Conservation (phyloP, 2,797 vertebrate species). For the Pygocentrus nattereri region DNA sequence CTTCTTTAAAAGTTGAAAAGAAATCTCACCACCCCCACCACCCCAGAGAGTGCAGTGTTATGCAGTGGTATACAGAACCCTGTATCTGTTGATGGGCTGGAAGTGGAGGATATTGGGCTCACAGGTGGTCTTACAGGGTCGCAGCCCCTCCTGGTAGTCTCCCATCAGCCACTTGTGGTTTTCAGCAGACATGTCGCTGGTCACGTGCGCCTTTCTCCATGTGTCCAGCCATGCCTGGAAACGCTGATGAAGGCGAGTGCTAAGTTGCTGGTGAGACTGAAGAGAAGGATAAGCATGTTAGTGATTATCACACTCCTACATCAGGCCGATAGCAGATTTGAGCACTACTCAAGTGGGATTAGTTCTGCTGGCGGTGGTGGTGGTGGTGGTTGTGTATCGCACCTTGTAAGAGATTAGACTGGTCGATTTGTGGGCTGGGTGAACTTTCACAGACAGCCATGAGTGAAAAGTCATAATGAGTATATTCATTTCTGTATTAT, state of each 20-base stretch:
- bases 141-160: slow-evolving; percentile 86
- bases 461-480: too few relatives aligned
- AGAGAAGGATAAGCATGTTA: slow-evolving; percentile 27
- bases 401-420: background rate
- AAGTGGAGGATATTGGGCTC: slow-evolving; percentile 91
- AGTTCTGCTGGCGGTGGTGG: too few relatives aligned
- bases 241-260: slow-evolving; percentile 91
- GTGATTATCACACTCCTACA: background rate
- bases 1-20: slow-evolving; percentile 40
- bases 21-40: background rate
- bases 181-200: slow-evolving; percentile 87
- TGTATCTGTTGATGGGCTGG: slow-evolving; percentile 95
- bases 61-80: slow-evolving; percentile 88
- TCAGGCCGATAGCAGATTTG: too few relatives aligned
- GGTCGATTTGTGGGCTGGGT: background rate
- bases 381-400: background rate
- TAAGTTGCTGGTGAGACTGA: slow-evolving; percentile 95
- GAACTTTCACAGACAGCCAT: background rate
- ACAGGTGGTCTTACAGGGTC: slow-evolving; percentile 91
- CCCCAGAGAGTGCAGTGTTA: slow-evolving; percentile 18
- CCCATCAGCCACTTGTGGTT: slow-evolving; percentile 95
- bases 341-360: background rate
- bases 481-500: too few relatives aligned
- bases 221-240: slow-evolving; percentile 92
- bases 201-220: slow-evolving; percentile 95